phyloP scores from a whole-genome alignment of 2,888 invertebrate species.

The Lepetodrilus schrolli region DNA sequence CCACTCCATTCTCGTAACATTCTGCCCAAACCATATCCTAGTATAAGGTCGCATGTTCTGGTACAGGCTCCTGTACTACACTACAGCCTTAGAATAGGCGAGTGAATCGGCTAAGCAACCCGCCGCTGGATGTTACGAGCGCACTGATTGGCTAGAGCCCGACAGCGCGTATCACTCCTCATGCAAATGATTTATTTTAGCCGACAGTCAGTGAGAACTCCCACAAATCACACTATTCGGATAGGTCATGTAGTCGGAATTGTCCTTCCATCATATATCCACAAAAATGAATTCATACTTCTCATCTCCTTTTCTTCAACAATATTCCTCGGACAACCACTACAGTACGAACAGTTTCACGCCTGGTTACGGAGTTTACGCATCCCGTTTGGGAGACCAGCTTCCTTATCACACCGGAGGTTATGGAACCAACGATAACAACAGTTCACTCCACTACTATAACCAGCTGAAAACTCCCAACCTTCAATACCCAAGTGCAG shows the following conservation, averaged over 20 bases:
- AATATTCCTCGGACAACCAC: constrained; percentile 68
- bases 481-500: constrained; percentile 20
- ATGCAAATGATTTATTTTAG: constrained; percentile 68
- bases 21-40: too few species aligned
- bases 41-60: too few species aligned
- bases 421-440: constrained; percentile 22
- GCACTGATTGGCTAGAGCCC: constrained; percentile 59
- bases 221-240: constrained; percentile 69
- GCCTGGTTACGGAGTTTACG: constrained; percentile 65
- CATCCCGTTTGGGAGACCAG: constrained; percentile 35
- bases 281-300: constrained; percentile 71
- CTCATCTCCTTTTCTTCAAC: constrained; percentile 67
- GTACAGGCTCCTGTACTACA: too few species aligned
- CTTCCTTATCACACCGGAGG: constrained; percentile 19
- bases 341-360: constrained; percentile 63
- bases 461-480: constrained; percentile 28
- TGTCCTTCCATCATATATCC: constrained; percentile 61
- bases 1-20: too few species aligned
- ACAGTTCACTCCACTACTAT: constrained; percentile 28
- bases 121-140: constrained; percentile 40
- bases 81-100: too few species aligned
- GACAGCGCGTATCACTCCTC: constrained; percentile 54
- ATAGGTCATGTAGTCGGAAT: constrained; percentile 69
- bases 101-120: constrained; percentile 46
- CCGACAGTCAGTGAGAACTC: constrained; percentile 62